Evolutionary conservation across 2,888 invertebrate genomes (phyloP).

Genomic region (Xestia ashworthii): DNA sequence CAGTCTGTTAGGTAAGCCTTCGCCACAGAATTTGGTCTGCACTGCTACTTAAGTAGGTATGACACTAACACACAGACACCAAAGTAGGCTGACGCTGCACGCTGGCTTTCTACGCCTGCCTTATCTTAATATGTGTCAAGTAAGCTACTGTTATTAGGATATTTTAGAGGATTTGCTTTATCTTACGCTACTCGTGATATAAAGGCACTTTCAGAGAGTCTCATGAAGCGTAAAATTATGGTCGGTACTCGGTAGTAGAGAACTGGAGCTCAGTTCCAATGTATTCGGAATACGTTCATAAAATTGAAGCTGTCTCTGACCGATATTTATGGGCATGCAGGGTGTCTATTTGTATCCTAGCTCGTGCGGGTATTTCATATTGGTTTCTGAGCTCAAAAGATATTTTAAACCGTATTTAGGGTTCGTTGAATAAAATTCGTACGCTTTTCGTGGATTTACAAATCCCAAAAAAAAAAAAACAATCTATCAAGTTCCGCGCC

Average conservation of each 20-base stretch:
- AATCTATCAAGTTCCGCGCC: slow-evolving; percentile 39
- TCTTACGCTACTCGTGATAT: slow-evolving; percentile 41
- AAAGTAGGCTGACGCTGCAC: slow-evolving; percentile 55
- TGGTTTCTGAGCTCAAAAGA: slow-evolving; percentile 8
- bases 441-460: slow-evolving; percentile 6
- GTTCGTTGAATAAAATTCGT: not conserved
- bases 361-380: slow-evolving; percentile 21
- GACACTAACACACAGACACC: slow-evolving; percentile 58
- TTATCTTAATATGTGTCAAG: slow-evolving; percentile 53
- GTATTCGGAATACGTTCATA: slow-evolving; percentile 60
- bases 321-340: slow-evolving; percentile 54
- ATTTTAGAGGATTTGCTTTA: slow-evolving; percentile 56
- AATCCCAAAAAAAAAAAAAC: slow-evolving; percentile 28
- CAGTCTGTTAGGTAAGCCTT: slow-evolving; percentile 75
- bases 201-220: slow-evolving; percentile 38
- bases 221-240: slow-evolving; percentile 58
- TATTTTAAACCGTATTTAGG: slow-evolving; percentile 4
- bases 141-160: slow-evolving; percentile 46
- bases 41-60: slow-evolving; percentile 59
- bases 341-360: slow-evolving; percentile 53
- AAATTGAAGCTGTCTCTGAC: slow-evolving; percentile 54
- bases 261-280: slow-evolving; percentile 43
- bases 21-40: slow-evolving; percentile 70
- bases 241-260: slow-evolving; percentile 28
- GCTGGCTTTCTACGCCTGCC: slow-evolving; percentile 24